Evolutionary conservation across 2,113 vertebrate species (phyloP), one percentile per base, ranked within the genome.

Genomic region (Megatriorchis doriae): DNA sequence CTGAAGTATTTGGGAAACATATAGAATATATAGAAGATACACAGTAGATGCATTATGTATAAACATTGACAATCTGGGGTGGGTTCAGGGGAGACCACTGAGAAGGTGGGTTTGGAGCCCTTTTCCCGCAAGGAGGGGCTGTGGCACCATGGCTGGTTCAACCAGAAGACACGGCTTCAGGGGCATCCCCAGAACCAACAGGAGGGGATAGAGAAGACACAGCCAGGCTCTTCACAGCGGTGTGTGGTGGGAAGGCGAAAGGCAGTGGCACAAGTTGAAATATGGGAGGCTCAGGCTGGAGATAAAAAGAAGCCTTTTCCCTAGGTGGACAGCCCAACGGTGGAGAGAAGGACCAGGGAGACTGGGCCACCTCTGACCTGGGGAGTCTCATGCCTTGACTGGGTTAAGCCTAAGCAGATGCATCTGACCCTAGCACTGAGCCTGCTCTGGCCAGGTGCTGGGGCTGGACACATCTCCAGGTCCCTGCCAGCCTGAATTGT

Each of bases 261-360:
- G 32, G 5, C 9, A 53, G 22, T 3, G 5, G 23, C 23, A n/a
- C 11, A 68, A 68, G 9, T 1, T 73, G 55, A 87, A 67, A 34
- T 8, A 25, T 6, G 3, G 7, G 17, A 66, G 16, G 27, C 17
- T 77, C 20, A n/a, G 40, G 11, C 1, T 62, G 9, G 9, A 61
- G 12, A 56, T 16, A 45, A 38, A 3, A 47, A 87, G 5, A 42
- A 66, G 17, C 2, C 8, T 80, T 81, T 75, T 20, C 3, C 4
- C 17, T 11, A 0, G 13, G 31, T 1, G 13, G 36, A 34, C 7
- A 53, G 20, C 38, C 23, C 13, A 59, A 9, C 0, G 0, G 15
- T 50, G 7, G 34, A 56, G 27, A 48, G 12, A 48, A 48, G 47
- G 3, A 13, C 20, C 7, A 31, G 9, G 2, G 5, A 74, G 25